Evolutionary conservation across 2,888 invertebrate species (phyloP), one percentile per base, ranked within the genome.

Genomic region (Amblyteles armatorius): DNA sequence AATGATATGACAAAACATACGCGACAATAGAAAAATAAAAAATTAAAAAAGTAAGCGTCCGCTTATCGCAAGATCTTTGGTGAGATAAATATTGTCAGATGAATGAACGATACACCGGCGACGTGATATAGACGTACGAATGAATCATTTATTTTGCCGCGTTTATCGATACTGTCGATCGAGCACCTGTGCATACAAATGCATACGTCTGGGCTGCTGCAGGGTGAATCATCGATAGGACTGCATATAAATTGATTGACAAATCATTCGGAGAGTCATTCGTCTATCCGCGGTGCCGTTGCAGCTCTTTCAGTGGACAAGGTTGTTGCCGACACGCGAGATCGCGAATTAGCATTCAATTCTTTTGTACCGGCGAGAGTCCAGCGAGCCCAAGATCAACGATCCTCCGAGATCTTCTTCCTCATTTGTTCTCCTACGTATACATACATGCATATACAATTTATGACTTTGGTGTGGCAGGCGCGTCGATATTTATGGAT

Each of bases 81-180:
- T 26, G n/a, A 48, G 72, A 65, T 57, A 36, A 52, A 68, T 77
- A 77, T 57, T 29, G 22, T n/a, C 69, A 29, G 40, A 19, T 60
- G 72, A 68, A 74, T 78, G 84, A 82, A 84, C 69, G 74, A 74
- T 55, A 79, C 52, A 65, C 26, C 55, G 33, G 44, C 52, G 33
- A 44, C 52, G 73, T 29, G 63, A 72, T 67, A 33, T 36, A 65
- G 69, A 57, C 63, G 52, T 44, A 73, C 16, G 63, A 81, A 79
- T 84, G 81, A 81, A 81, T 81, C 79, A 84, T 84, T 84, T 33
- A 84, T 78, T 36, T 73, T 22, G 16, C 22, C 78, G 48, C 19
- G 36, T 48, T 76, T 77, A 84, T 84, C 80, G 80, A 81, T 48
- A 60, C 68, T 77, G 60, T 73, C 84, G 84, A 84, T 84, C 84